Evolutionary conservation across 2,888 invertebrate genomes (phyloP).

Genomic region (Tetramorium bicarinatum): DNA sequence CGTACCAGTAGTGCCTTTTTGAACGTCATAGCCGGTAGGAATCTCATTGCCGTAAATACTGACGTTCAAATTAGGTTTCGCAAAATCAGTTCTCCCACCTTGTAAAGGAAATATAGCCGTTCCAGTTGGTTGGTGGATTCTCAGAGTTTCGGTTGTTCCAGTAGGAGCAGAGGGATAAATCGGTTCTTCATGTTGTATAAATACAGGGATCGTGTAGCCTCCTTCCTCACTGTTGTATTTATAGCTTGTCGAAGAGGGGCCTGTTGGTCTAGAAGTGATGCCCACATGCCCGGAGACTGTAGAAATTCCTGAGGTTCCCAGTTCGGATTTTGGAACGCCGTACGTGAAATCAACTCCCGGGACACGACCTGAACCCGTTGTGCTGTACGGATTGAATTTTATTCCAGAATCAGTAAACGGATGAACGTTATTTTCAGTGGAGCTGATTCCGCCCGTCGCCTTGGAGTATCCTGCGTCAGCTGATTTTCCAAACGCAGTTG

Average conservation of each 20-base stretch:
- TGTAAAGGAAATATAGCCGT: neutral
- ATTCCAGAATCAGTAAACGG: neutral
- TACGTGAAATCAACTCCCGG: conserved; percentile 1
- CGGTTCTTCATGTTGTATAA: conserved; percentile 29
- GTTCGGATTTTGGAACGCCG: neutral
- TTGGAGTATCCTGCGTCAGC: conserved; percentile 47
- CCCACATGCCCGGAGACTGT: neutral
- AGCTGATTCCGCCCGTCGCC: conserved; percentile 10
- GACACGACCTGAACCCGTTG: conserved; percentile 8
- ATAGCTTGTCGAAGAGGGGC: conserved; percentile 1
- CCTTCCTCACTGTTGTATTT: conserved; percentile 11
- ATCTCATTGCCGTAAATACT: conserved; percentile 34
- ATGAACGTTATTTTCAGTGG: conserved; percentile 31
- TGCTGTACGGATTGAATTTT: neutral
- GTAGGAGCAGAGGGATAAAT: conserved; percentile 35
- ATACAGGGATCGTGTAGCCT: conserved; percentile 56
- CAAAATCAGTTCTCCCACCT: neutral
- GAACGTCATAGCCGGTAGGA: conserved; percentile 40
- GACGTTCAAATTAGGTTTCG: conserved; percentile 42
- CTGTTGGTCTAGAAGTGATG: conserved; percentile 11
- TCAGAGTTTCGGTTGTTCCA: conserved; percentile 29
- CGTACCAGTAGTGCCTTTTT: conserved; percentile 54
- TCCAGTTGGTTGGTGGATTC: neutral
- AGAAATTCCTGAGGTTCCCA: conserved; percentile 12
- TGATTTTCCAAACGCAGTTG: conserved; percentile 5